Base-by-base conservation (phyloP, 2,113 vertebrate genomes). In the Eulemur rufifrons region DNA sequence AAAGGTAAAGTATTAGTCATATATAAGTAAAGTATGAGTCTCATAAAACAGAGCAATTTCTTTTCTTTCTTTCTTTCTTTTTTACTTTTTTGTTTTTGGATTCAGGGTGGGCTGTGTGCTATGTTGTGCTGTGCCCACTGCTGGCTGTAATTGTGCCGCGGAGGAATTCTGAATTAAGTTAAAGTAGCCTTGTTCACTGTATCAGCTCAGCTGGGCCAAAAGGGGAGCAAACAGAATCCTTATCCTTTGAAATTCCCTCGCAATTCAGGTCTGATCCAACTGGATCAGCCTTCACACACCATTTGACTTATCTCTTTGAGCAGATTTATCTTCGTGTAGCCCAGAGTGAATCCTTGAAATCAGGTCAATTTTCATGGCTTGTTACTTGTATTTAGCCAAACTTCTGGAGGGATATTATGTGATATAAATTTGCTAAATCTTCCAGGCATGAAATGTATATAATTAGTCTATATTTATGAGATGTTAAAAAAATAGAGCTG, bases 181-280 rank as follows among this genome's bases (percentile, higher is more conserved):
- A 93, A 95, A 98, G 92, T 95, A 97, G 87, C 96, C 97, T 98
- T 97, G 94, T 97, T 98, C 92, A 90, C 63, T 92, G 54, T 73
- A 94, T 93, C 73, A 93, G 93, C 66, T 95, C 95, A 97, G 78
- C 8, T 97, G 96, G 96, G 97, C 97, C 97, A 97, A 98, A 96
- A 98, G 97, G 95, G 94, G 94, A 97, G 85, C 27, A 86, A 71
- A 77, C 54, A 91, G 56, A 97, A 93, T 32, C 29, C 93, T 97
- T 97, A 97, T 94, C 95, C 96, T 97, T 96, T 98, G 96, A 97
- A 97, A 98, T 98, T 98, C 97, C 96, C 93, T 98, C 95, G 98
- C 82, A 97, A 97, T 97, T 97, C 88, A 97, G 71, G 74, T 95
- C 95, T 98, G 97, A 97, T 97, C 89, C 96, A 98, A 97, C 32